Percentiles rank a stretch among this genome's conserved stretches.
Conservation (phyloP, 2,797 vertebrate species). For the Cygnus olor region DNA sequence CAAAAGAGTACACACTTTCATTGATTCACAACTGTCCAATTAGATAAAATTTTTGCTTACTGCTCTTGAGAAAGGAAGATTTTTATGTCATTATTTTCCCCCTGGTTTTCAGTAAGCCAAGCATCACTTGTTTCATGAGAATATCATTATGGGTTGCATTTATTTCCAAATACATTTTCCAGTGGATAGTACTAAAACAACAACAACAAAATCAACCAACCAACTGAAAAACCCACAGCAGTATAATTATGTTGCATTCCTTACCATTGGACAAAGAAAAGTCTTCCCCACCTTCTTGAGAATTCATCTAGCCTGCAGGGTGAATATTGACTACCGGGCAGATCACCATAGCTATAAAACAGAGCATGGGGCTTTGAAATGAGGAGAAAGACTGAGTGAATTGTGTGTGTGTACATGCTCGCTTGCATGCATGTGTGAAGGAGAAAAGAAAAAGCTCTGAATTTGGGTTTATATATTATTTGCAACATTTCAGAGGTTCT, state of each 20-base stretch:
- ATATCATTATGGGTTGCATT: neutral
- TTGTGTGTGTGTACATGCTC: neutral
- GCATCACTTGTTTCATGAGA: constrained; percentile 38
- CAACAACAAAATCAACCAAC: neutral
- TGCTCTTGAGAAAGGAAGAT: constrained; percentile 33
- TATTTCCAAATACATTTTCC: neutral
- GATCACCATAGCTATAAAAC: constrained; percentile 50
- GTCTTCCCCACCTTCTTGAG: constrained; percentile 41
- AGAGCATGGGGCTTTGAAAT: constrained; percentile 66
- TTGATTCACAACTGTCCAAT: constrained; percentile 57
- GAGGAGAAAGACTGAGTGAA: neutral
- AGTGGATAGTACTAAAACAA: neutral
- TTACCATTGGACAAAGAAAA: neutral
- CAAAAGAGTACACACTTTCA: constrained; percentile 1
- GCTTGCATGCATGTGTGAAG: rapidly evolving
- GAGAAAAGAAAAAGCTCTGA: constrained; percentile 46
- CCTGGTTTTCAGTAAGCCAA: constrained; percentile 44
- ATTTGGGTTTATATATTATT: constrained; percentile 64
- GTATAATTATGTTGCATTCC: neutral
- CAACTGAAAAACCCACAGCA: neutral
- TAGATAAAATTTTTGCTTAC: constrained; percentile 50
- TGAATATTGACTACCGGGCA: constrained; percentile 60
- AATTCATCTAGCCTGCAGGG: constrained; percentile 53
- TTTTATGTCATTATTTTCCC: constrained; percentile 52
- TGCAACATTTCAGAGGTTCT: constrained; percentile 61